Evolutionary conservation across 2,797 vertebrate genomes (phyloP).

Genomic region (Parambassis ranga): DNA sequence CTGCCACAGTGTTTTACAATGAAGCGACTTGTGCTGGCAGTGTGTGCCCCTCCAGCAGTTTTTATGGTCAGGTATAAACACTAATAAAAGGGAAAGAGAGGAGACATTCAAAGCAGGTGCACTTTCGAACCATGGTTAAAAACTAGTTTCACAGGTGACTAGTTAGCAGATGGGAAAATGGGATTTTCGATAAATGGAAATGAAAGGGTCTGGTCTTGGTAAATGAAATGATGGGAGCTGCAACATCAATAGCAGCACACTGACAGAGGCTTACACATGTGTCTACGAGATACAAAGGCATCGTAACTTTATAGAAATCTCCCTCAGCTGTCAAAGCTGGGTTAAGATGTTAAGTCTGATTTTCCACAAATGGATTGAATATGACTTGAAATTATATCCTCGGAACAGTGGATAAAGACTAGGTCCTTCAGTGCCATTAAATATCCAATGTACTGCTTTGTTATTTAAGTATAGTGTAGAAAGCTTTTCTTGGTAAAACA

Average conservation of each 20-base stretch:
- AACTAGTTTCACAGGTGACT: slow-evolving; percentile 83
- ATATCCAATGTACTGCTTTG: neutral
- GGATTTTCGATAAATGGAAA: slow-evolving; percentile 80
- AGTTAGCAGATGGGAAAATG: slow-evolving; percentile 78
- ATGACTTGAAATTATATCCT: neutral
- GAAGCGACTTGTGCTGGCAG: slow-evolving; percentile 63
- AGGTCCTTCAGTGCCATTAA: neutral
- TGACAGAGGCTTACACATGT: neutral
- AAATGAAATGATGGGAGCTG: slow-evolving; percentile 69
- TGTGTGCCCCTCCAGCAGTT: slow-evolving; percentile 64
- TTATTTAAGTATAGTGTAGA: neutral
- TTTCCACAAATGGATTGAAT: neutral
- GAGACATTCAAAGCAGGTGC: slow-evolving; percentile 43
- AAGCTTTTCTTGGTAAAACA: neutral
- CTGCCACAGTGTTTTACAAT: slow-evolving; percentile 75
- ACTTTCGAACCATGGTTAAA: slow-evolving; percentile 74
- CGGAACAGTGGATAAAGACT: slow-evolving; percentile 1
- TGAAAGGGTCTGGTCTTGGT: slow-evolving; percentile 51
- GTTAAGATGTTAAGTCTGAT: neutral
- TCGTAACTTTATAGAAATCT: neutral
- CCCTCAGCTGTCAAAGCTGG: neutral
- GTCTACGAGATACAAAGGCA: slow-evolving; percentile 6
- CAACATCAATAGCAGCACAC: slow-evolving; percentile 34
- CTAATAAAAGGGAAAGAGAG: slow-evolving; percentile 64
- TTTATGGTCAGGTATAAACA: slow-evolving; percentile 78